Conservation (phyloP, 2,797 vertebrate species). For the Artibeus lituratus region DNA sequence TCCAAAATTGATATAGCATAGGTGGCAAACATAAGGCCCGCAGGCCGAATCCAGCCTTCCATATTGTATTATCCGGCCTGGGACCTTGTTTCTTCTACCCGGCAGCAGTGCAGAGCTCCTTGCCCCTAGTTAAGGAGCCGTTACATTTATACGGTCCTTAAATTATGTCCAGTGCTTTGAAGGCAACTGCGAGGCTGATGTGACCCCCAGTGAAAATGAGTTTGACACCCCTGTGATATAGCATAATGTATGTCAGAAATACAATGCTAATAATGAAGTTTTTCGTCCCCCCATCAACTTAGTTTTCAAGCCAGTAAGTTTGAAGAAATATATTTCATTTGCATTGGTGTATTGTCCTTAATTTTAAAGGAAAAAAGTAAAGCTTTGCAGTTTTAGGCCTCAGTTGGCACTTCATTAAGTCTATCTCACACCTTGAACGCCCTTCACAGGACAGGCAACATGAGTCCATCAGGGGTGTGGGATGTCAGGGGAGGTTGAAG, state of each 20-base stretch:
- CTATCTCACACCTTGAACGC: not conserved
- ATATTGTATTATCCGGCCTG: too few relatives aligned
- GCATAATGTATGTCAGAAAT: not conserved
- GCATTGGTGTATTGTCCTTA: not conserved
- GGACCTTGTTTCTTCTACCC: too few relatives aligned
- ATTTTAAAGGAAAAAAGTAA: not conserved
- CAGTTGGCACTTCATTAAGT: not conserved
- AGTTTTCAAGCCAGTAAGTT: not conserved
- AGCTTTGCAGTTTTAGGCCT: not conserved
- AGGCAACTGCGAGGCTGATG: too few relatives aligned
- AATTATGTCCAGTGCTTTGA: too few relatives aligned
- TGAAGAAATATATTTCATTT: not conserved
- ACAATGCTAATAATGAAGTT: not conserved
- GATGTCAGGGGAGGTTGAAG: not conserved
- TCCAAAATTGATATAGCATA: not conserved
- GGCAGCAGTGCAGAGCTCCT: too few relatives aligned
- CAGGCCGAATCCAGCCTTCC: too few relatives aligned
- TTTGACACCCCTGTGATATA: too few relatives aligned
- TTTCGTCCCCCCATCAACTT: not conserved
- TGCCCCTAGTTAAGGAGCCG: too few relatives aligned
- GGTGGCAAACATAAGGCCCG: too few relatives aligned
- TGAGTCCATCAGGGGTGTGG: not conserved
- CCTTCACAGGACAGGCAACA: not conserved
- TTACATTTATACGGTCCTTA: too few relatives aligned
- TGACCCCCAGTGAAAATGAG: too few relatives aligned